Conservation (phyloP, 2,113 vertebrate genomes). For the Jaculus jaculus region DNA sequence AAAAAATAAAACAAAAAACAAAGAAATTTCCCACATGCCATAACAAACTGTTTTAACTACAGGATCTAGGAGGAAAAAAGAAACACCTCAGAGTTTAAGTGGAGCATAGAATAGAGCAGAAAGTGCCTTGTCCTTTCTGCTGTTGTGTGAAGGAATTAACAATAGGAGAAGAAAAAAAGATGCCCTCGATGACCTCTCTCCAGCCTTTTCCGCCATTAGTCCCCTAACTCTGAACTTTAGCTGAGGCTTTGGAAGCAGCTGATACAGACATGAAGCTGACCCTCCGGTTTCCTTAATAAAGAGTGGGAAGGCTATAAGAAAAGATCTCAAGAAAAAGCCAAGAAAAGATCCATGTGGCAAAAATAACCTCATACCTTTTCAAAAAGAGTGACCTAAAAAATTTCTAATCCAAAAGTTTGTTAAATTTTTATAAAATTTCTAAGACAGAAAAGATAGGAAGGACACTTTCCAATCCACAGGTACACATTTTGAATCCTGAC, state of each 20-base stretch:
- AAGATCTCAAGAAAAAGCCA: not conserved
- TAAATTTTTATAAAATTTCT: too few relatives aligned
- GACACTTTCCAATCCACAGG: not conserved
- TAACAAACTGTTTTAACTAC: constrained; percentile 52
- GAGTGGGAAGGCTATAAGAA: not conserved
- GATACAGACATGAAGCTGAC: not conserved
- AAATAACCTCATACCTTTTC: not conserved
- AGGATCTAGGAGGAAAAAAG: not conserved
- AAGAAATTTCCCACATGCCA: constrained; percentile 15
- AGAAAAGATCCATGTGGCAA: not conserved
- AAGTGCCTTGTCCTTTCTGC: constrained; percentile 33
- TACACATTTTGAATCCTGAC: not conserved
- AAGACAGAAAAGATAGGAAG: too few relatives aligned
- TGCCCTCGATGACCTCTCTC: constrained; percentile 37
- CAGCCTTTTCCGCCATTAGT: constrained; percentile 19
- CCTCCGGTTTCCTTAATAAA: not conserved
- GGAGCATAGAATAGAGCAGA: not conserved
- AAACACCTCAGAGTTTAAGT: constrained; percentile 22
- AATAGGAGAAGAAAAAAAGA: constrained; percentile 55
- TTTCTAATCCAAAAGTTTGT: too few relatives aligned
- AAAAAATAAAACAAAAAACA: too few relatives aligned
- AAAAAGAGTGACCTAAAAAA: constrained; percentile 23
- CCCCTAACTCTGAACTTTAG: not conserved
- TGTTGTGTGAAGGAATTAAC: constrained; percentile 36
- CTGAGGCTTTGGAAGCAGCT: constrained; percentile 2